Base-by-base conservation (phyloP, 2,113 vertebrate genomes). In the Coptodon bakossiorum region DNA sequence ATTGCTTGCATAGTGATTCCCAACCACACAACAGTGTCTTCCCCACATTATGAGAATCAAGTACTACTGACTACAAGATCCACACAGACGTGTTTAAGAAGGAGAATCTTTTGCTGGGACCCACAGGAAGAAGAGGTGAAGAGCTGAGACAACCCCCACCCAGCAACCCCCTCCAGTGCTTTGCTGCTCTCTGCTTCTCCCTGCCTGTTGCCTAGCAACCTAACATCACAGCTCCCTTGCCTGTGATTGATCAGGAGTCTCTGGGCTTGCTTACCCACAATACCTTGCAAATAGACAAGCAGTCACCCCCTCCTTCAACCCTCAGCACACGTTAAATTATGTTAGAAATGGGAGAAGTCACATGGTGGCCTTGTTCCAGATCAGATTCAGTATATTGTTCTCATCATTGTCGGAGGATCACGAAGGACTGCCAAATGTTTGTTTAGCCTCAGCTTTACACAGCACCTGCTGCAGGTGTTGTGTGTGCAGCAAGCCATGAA, bases 181-280 rank as follows among this genome's bases (percentile, higher is more conserved):
- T 48, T 73, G 78, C 90, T 92, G 81, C 92, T 90, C 87, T 11
- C 91, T 90, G 92, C 88, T 88, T 90, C 86, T 93, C 89, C 84
- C 83, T 61, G 88, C 90, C 89, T 95, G 96, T 97, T 97, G 94
- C 97, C 89, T 93, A 87, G 96, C 94, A 97, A 97, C 96, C 83
- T 81, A 90, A 93, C 95, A 94, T 94, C 94, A 95, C 90, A 87
- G 90, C 89, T 86, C 90, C 79, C 63, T 87, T 85, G 91, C 82
- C 90, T 88, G 86, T 92, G 95, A 95, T 95, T 94, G 94, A 96
- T 95, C 94, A 93, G 91, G 91, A 86, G 82, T 87, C 82, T 84
- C 87, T 66, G 61, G 82, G 88, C 86, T 82, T 56, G 53, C 92
- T 91, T 95, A 93, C 92, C 95, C 95, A 96, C 31, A 95, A 94